phyloP scores from a whole-genome alignment of 1,140 invertebrate species.

The Drosophila oshimai region DNA sequence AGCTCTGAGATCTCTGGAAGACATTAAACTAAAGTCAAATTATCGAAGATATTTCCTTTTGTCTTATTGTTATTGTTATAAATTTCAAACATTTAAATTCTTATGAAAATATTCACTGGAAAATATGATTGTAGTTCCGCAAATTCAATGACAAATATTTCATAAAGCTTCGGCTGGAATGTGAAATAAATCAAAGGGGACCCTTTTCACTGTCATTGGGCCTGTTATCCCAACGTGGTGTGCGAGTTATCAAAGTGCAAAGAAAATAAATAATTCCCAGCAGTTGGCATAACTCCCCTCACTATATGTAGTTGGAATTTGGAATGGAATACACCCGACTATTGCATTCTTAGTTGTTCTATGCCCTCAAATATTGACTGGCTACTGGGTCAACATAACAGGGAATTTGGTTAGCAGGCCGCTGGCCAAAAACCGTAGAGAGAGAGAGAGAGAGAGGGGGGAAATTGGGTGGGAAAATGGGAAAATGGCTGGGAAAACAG shows the following conservation, averaged over 20 bases:
- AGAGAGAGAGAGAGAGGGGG: too few species aligned
- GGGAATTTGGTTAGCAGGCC: constrained; percentile 64
- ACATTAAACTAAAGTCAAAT: too few species aligned
- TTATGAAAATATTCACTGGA: too few species aligned
- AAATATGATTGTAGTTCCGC: background rate
- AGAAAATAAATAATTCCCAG: constrained; percentile 23
- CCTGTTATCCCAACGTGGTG: background rate
- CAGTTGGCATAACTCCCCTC: background rate
- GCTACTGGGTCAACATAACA: constrained; percentile 42
- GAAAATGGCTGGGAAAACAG: background rate
- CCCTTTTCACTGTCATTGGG: constrained; percentile 11
- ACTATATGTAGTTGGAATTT: constrained; percentile 10
- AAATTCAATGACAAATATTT: background rate
- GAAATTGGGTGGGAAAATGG: background rate
- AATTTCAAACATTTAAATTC: too few species aligned
- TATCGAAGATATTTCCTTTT: background rate
- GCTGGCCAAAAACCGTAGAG: constrained; percentile 64
- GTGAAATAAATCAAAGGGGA: background rate
- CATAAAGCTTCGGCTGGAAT: background rate
- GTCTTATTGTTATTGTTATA: too few species aligned
- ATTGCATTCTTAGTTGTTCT: constrained; percentile 43
- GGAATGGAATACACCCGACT: too few species aligned
- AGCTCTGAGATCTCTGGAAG: background rate
- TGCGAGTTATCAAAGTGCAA: constrained; percentile 20
- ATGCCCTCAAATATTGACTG: constrained; percentile 42